phyloP scores from a whole-genome alignment of 2,888 invertebrate species.

The Margaritifera margaritifera region DNA sequence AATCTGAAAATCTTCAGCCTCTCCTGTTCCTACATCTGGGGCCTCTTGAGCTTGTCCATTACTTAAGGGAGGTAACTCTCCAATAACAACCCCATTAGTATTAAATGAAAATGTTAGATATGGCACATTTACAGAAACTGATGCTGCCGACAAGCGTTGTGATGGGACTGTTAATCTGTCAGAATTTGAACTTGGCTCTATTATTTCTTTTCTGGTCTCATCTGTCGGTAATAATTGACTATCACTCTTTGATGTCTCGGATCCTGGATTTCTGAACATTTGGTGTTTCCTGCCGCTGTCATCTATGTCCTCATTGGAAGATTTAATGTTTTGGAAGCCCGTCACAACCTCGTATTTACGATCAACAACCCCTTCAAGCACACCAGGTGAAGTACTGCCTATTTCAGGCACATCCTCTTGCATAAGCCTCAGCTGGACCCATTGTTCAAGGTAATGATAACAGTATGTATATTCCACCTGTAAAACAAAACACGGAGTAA shows the following conservation, averaged over 20 bases:
- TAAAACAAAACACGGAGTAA: constrained; percentile 16
- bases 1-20: constrained; percentile 1
- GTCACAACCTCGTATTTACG: constrained; percentile 46
- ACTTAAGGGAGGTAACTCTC: no score
- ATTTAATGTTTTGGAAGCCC: constrained; percentile 38
- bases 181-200: constrained; percentile 2
- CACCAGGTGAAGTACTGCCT: constrained; percentile 49
- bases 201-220: constrained; percentile 2
- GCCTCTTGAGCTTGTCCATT: no score
- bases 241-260: no score
- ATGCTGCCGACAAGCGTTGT: no score
- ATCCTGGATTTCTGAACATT: no score
- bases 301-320: constrained; percentile 8
- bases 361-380: constrained; percentile 48
- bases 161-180: no score
- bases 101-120: no score
- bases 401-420: constrained; percentile 56
- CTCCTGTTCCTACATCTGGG: no score
- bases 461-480: constrained; percentile 70
- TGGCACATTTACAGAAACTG: no score
- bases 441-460: constrained; percentile 65
- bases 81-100: no score
- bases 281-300: no score
- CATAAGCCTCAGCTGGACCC: constrained; percentile 48
- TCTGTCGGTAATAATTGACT: not conserved